These are phyloP conservation scores for Acestrorhynchus altus DNA, from an alignment of 2,797 vertebrate genomes.

Conservation along the genomic window DNA sequence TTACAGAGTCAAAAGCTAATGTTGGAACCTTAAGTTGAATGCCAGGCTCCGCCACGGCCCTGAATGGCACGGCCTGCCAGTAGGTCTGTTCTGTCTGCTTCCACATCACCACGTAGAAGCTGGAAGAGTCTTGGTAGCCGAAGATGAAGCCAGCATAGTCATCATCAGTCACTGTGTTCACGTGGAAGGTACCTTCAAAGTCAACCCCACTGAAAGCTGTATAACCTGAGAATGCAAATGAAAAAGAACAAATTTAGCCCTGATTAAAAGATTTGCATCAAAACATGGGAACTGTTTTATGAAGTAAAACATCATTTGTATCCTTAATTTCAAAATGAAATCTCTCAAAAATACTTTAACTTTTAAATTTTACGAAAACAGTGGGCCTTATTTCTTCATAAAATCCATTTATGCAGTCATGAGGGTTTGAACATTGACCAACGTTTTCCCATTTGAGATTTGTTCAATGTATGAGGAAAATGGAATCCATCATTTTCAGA, in stretches of 20 bases:
- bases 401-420: too few relatives aligned
- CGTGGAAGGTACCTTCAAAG: conserved; percentile 98
- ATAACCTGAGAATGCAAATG: conserved; percentile 81
- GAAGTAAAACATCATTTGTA: too few relatives aligned
- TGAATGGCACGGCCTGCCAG: conserved; percentile 97
- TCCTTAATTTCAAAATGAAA: too few relatives aligned
- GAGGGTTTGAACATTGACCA: too few relatives aligned
- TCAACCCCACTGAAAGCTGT: conserved; percentile 97
- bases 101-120: conserved; percentile 99
- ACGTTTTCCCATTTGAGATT: too few relatives aligned
- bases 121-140: conserved; percentile 97
- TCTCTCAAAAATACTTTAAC: too few relatives aligned
- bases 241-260: not conserved
- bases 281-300: too few relatives aligned
- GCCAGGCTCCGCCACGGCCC: conserved; percentile 95
- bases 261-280: too few relatives aligned
- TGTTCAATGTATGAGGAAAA: too few relatives aligned
- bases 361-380: too few relatives aligned
- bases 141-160: conserved; percentile 99
- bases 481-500: too few relatives aligned
- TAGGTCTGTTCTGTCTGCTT: conserved; percentile 99
- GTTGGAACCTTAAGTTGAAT: conserved; percentile 94
- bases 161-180: conserved; percentile 95
- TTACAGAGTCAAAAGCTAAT: conserved; percentile 13
- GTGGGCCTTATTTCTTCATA: too few relatives aligned